These are phyloP conservation scores for Actenoides hombroni DNA, from an alignment of 2,113 vertebrate genomes.

Conservation along the genomic window DNA sequence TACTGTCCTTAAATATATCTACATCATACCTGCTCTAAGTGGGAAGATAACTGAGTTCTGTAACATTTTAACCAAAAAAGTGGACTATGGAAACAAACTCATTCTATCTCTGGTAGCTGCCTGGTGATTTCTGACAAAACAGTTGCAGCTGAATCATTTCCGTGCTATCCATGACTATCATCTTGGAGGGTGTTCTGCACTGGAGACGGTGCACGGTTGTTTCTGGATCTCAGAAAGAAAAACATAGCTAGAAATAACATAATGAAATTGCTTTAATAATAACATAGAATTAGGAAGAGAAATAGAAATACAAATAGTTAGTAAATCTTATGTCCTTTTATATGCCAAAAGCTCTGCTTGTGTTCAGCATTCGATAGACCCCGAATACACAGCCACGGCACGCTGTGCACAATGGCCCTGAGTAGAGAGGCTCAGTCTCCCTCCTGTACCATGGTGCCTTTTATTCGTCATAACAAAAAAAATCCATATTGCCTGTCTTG, in stretches of 20 bases:
- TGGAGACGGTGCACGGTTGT: rapidly evolving
- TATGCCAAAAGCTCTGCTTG: neutral
- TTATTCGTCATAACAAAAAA: neutral
- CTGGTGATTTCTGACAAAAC: neutral
- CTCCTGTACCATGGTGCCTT: neutral
- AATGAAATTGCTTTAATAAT: neutral
- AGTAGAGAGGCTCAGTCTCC: neutral
- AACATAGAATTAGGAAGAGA: neutral
- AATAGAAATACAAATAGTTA: neutral
- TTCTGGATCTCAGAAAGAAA: neutral
- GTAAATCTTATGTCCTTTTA: neutral
- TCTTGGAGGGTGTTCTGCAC: neutral
- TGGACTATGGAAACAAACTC: neutral
- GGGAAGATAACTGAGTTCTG: neutral
- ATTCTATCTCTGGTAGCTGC: neutral
- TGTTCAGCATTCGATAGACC: rapidly evolving
- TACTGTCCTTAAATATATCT: neutral
- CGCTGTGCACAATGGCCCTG: rapidly evolving
- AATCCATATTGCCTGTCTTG: neutral
- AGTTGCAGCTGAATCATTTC: neutral
- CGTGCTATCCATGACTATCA: neutral
- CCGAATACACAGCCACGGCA: neutral
- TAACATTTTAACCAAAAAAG: neutral
- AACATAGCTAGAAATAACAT: rapidly evolving
- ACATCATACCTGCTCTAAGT: neutral